Evolutionary conservation across 2,113 vertebrate species (phyloP).

Genomic region (Bubo bubo): DNA sequence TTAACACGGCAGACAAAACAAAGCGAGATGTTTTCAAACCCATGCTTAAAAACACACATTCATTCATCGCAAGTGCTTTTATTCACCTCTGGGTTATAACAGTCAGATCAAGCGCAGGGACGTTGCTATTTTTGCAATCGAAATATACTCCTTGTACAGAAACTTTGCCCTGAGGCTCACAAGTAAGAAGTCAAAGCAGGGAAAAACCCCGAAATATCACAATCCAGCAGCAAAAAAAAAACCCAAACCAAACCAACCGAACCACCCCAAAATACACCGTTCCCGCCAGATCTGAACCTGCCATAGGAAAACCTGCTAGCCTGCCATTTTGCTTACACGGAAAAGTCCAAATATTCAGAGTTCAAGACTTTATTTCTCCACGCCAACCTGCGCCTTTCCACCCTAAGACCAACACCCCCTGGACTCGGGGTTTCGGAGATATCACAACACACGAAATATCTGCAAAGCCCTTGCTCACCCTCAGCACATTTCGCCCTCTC

Average conservation of each 20-base stretch:
- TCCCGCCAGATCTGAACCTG: not conserved
- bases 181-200: not conserved
- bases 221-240: not conserved
- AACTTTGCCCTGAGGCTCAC: not conserved
- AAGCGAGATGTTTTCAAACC: not conserved
- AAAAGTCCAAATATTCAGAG: not conserved
- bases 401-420: fast-evolving
- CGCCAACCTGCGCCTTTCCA: not conserved
- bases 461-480: not conserved
- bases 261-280: fast-evolving
- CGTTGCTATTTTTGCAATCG: not conserved
- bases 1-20: not conserved
- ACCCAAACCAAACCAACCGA: not conserved
- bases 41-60: not conserved
- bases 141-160: fast-evolving
- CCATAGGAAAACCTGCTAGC: not conserved
- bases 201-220: fast-evolving
- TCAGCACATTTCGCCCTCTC: not conserved
- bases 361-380: not conserved
- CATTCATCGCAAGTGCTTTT: not conserved
- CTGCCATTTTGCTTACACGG: not conserved
- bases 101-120: not conserved
- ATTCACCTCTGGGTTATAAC: not conserved
- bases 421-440: fast-evolving
- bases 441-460: fast-evolving